These are phyloP conservation scores for Drosophila pruinosa DNA, from an alignment of 1,140 invertebrate species.

Conservation along the genomic window DNA sequence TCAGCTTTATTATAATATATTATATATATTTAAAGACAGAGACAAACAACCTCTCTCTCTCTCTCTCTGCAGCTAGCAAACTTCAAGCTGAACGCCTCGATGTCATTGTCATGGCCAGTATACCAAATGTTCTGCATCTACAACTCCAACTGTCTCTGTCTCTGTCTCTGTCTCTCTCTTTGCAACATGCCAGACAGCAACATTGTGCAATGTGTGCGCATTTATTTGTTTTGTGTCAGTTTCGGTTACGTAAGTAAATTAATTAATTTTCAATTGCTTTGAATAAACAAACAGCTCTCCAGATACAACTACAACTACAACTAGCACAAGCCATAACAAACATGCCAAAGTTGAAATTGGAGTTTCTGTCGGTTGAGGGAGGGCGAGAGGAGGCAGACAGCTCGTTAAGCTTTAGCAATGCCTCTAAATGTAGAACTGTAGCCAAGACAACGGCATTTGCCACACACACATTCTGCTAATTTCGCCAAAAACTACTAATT, in stretches of 20 bases:
- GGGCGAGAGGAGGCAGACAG: neutral
- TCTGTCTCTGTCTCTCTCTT: conserved; percentile 22
- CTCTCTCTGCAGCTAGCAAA: conserved; percentile 39
- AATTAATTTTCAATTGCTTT: conserved; percentile 81
- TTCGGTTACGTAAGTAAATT: conserved; percentile 81
- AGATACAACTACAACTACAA: conserved; percentile 28
- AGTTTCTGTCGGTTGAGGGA: neutral
- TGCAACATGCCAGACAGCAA: conserved; percentile 40
- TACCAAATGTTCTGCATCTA: neutral
- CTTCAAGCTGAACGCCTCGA: conserved; percentile 70
- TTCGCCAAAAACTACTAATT: neutral
- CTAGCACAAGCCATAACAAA: conserved; percentile 24
- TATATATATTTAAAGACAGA: conserved; percentile 56
- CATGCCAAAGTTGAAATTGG: conserved; percentile 1
- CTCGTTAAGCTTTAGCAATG: neutral
- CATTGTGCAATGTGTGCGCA: conserved; percentile 35
- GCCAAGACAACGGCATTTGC: neutral
- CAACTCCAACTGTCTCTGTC: neutral
- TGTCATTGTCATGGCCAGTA: conserved; percentile 68
- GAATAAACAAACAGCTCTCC: conserved; percentile 75
- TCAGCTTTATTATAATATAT: conserved; percentile 69
- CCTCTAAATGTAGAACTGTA: neutral
- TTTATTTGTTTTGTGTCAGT: conserved; percentile 76
- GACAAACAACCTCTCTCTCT: neutral
- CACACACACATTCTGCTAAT: neutral